Base-by-base conservation (phyloP, 2,113 vertebrate genomes). In the Pogonocichla stellata region DNA sequence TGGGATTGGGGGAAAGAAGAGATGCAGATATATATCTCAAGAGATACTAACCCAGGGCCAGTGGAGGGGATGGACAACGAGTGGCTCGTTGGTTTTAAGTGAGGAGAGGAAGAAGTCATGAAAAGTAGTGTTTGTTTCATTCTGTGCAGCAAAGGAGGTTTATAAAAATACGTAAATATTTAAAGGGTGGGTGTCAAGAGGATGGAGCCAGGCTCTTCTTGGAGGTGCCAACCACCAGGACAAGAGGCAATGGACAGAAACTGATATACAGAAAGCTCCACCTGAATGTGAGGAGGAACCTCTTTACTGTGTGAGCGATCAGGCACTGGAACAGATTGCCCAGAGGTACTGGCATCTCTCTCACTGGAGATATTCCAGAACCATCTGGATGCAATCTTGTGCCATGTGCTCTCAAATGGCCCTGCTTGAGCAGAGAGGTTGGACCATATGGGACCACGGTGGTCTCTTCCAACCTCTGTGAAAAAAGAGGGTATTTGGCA, bases 91-190 rank as follows among this genome's bases (percentile, higher is more conserved):
- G 5, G 6, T 66, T 66, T 20, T 33, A 33, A 22, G 31, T 20
- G 11, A 53, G 42, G 19, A 67, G 69, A 57, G 69, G 34, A 47
- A 70, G 34, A 25, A 62, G 20, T n/a, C 3, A 0, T 7, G 6
- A 3, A 36, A 53, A 34, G 15, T 11, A 36, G 4, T 13, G 2
- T 28, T 70, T 0, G 0, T 47, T 75, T 72, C 18, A 20, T 6
- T 77, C 45, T 1, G 0, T 22, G 29, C 11, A 77, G 66, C n/a
- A 40, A 67, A 69, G 43, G 23, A 67, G 5, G 54, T 53, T n/a
- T 82, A 31, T 53, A 40, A 67, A 66, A 45, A 26, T 28, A 28
- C 5, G 14, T 20, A 19, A 66, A 31, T 36, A 22, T 8, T 6
- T 74, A 3, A 53, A 53, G 24, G 20, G 13, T 33, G 38, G 13